Evolutionary conservation across 2,888 invertebrate genomes (phyloP), one percentile per base, ranked within the genome.

Genomic region (Embidobia sp.): DNA sequence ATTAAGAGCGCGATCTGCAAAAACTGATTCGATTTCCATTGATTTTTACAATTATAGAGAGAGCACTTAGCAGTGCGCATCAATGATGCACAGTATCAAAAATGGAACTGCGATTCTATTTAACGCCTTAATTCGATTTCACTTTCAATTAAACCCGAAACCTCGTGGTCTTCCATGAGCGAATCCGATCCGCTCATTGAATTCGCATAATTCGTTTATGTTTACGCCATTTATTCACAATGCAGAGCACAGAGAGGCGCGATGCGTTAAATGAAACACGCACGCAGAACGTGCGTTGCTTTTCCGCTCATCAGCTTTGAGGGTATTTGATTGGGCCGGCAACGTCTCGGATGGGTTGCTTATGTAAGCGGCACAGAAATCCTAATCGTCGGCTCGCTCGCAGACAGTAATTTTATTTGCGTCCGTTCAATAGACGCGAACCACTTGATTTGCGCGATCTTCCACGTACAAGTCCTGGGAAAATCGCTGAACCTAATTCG

Each of bases 311-410:
- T n/a, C n/a, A n/a, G n/a, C n/a, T n/a, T n/a, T n/a, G n/a, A n/a
- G n/a, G n/a, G n/a, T n/a, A n/a, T n/a, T 63, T 72, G 63, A 72
- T 72, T 72, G 63, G 55, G 55, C 46, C 15, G 22, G 10, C 40
- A 6, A 15, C 55, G 55, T 55, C 63, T 53, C 16, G 61, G 29
- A 55, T 44, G 35, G 10, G n/a, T 49, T 10, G 15, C 35, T 69
- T 69, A 69, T 48, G 59, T 69, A 69, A 69, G 26, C 48, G 69
- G 29, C 57, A 69, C 69, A 53, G 67, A 67, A 64, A 59, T 49
- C 42, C 57, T 59, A 69, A 69, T 84, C 78, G 46, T 46, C 57
- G 29, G 27, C 18, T 44, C 4, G 44, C 3, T 40, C 42, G 31
- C 13, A 13, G 7, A 16, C 27, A 40, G 29, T 48, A 67, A 67